Evolutionary conservation across 2,797 vertebrate genomes (phyloP).

Genomic region (Molothrus ater): DNA sequence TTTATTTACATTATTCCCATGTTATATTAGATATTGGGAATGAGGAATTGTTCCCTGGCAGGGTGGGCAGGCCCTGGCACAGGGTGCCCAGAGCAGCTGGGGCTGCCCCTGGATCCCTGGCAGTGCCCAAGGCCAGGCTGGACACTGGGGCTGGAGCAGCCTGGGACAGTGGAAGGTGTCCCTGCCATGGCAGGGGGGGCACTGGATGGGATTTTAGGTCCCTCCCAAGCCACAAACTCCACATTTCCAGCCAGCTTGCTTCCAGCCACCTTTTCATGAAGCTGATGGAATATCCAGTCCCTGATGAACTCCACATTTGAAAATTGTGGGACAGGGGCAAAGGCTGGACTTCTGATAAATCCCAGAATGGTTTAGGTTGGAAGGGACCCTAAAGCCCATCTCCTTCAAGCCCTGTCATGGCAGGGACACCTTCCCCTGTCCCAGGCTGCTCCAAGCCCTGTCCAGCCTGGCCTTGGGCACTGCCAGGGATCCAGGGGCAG

Average conservation of each 20-base stretch:
- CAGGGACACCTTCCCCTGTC: neutral
- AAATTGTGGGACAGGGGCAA: neutral
- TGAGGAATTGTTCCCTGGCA: accelerated
- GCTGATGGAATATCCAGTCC: neutral
- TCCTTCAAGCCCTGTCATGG: neutral
- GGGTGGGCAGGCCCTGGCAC: neutral
- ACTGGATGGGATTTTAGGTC: neutral
- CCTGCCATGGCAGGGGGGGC: neutral
- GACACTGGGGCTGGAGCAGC: neutral
- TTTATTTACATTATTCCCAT: neutral
- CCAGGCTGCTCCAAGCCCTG: neutral
- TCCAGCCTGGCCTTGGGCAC: neutral
- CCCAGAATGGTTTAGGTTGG: no score
- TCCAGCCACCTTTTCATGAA: neutral
- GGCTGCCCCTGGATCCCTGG: neutral
- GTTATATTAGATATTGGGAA: neutral
- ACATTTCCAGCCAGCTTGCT: neutral
- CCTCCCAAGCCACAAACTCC: neutral
- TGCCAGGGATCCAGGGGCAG: neutral
- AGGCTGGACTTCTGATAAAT: no score
- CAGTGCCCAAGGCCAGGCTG: accelerated
- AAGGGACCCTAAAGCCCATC: no score
- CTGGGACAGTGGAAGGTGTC: neutral
- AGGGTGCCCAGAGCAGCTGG: neutral
- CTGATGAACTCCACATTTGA: no score